Evolutionary conservation across 2,888 invertebrate genomes (phyloP).

Genomic region (Dioctria rufipes): DNA sequence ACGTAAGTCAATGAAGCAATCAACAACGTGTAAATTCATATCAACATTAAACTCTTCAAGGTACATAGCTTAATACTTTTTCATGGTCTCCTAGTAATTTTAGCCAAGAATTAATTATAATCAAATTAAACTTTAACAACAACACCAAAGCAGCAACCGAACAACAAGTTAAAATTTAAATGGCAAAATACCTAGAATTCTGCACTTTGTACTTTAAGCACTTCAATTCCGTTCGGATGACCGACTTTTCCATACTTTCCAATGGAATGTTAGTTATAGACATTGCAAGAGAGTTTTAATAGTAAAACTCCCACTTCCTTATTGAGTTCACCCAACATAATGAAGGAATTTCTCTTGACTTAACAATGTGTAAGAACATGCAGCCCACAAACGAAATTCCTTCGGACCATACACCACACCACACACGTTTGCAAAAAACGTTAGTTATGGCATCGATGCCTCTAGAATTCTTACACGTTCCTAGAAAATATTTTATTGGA

Average conservation of each 20-base stretch:
- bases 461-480: slow-evolving; percentile 28
- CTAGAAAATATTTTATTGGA: slow-evolving; percentile 41
- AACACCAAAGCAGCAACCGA: too few relatives aligned
- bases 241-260: slow-evolving; percentile 22
- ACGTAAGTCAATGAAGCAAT: too few relatives aligned
- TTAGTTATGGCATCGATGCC: slow-evolving; percentile 36
- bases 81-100: too few relatives aligned
- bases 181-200: not conserved
- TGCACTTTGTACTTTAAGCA: slow-evolving; percentile 21
- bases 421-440: slow-evolving; percentile 8
- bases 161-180: too few relatives aligned
- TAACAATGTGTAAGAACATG: slow-evolving; percentile 46
- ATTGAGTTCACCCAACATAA: slow-evolving; percentile 47
- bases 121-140: too few relatives aligned
- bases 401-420: not conserved
- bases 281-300: not conserved
- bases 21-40: too few relatives aligned
- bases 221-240: slow-evolving; percentile 28
- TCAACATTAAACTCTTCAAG: too few relatives aligned
- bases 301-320: slow-evolving; percentile 10
- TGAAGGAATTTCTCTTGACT: slow-evolving; percentile 46
- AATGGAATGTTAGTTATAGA: slow-evolving; percentile 17
- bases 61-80: too few relatives aligned
- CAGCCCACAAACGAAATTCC: slow-evolving; percentile 10
- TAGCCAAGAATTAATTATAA: too few relatives aligned